phyloP scores from a whole-genome alignment of 2,797 vertebrate genomes.

The Urocyon cinereoargenteus region DNA sequence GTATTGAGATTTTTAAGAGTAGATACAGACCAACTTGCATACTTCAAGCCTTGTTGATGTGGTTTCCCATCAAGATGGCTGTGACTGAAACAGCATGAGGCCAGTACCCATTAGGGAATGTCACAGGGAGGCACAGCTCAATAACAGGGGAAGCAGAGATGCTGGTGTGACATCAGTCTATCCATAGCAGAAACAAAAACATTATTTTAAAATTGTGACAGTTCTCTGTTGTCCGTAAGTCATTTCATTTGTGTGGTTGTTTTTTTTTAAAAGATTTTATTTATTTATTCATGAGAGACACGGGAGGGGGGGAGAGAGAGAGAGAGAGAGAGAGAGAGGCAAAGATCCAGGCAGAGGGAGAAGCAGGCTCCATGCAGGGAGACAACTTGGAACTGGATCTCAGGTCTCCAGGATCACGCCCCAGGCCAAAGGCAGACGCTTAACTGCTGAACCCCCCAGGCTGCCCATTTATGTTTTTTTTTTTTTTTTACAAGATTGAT shows the following conservation, averaged over 20 bases:
- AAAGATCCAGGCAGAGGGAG: no score
- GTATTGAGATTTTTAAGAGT: constrained; percentile 56
- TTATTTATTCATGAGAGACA: no score
- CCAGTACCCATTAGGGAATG: not conserved
- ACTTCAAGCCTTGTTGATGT: not conserved
- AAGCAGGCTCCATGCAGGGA: no score
- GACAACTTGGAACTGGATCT: no score
- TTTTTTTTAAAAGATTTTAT: no score
- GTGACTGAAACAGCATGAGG: not conserved
- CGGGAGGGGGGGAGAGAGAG: accelerated
- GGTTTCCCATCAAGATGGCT: constrained; percentile 24
- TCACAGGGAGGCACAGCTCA: not conserved
- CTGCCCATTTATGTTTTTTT: no score
- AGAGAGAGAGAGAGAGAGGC: no score
- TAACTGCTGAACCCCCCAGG: no score
- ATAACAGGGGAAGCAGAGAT: not conserved
- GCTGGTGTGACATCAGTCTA: not conserved
- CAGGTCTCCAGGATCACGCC: no score
- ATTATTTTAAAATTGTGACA: not conserved
- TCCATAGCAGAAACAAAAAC: not conserved
- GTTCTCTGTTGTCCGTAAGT: not conserved
- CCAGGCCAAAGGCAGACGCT: no score
- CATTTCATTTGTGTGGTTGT: not conserved
- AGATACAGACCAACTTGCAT: not conserved
- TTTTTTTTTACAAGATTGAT: not conserved